A percentile compares a stretch with the other conserved stretches of the same genome.
Conservation (phyloP, 2,797 vertebrate species). For the Thalassophryne amazonica region DNA sequence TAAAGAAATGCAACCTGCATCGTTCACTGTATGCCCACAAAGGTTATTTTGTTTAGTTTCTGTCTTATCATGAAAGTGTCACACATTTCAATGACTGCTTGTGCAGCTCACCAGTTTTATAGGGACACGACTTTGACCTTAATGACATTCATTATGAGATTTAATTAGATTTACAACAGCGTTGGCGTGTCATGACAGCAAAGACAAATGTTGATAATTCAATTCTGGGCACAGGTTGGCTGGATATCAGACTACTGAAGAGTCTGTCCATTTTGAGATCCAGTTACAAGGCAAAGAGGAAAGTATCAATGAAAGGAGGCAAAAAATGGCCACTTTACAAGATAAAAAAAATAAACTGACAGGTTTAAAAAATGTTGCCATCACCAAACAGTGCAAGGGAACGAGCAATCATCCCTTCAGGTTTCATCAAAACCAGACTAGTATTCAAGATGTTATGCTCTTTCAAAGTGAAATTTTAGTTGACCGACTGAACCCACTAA, state of each 20-base stretch:
- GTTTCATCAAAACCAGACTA: no score
- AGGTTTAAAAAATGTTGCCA: not conserved
- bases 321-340: not conserved
- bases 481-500: no score
- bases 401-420: not conserved
- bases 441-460: no score
- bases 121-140: slow-evolving; percentile 5
- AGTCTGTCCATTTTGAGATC: not conserved
- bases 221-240: slow-evolving; percentile 10
- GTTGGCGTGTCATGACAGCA: not conserved
- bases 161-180: slow-evolving; percentile 35
- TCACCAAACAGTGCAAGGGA: no score
- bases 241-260: slow-evolving; percentile 7
- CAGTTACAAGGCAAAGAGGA: not conserved
- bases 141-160: slow-evolving; percentile 32
- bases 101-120: not conserved
- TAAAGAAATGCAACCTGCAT: no score
- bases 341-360: not conserved
- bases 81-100: not conserved
- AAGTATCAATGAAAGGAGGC: slow-evolving; percentile 2
- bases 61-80: no score
- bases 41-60: no score
- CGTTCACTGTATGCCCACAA: no score
- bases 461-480: no score
- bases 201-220: slow-evolving; percentile 25